Percentiles rank a stretch among this genome's conserved stretches.
These are phyloP conservation scores for Limosa lapponica DNA, from an alignment of 2,797 vertebrate species.

Conservation along the genomic window DNA sequence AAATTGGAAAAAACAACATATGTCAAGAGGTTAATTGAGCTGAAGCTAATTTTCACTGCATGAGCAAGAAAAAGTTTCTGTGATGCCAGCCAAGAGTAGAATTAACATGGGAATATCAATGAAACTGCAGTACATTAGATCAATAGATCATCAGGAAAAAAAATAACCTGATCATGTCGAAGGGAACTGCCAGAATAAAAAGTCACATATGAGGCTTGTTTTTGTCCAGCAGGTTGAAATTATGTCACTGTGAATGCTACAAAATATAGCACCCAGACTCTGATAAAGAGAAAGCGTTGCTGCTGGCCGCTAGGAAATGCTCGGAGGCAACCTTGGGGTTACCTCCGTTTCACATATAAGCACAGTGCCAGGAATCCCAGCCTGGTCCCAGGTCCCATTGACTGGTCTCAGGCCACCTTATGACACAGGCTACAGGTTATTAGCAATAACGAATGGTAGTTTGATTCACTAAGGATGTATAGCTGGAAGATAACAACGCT, in stretches of 20 bases:
- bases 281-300: neutral
- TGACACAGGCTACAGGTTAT: neutral
- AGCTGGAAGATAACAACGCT: neutral
- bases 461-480: neutral
- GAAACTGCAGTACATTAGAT: slow-evolving; percentile 12
- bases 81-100: neutral
- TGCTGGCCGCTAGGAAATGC: neutral
- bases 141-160: neutral
- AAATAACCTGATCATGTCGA: neutral
- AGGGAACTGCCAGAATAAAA: neutral
- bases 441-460: neutral
- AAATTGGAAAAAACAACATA: slow-evolving; percentile 20
- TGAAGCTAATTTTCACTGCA: slow-evolving; percentile 43
- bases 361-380: neutral
- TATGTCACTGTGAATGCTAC: neutral
- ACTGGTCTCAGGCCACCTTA: neutral
- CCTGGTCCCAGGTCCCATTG: neutral
- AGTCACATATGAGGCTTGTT: neutral
- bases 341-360: neutral
- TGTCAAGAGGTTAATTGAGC: slow-evolving; percentile 59
- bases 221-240: neutral
- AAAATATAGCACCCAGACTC: neutral
- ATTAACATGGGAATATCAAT: slow-evolving; percentile 36
- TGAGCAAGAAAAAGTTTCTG: slow-evolving; percentile 29
- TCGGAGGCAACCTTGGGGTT: accelerated